phyloP scores from a whole-genome alignment of 2,797 vertebrate genomes.

The Mus caroli region DNA sequence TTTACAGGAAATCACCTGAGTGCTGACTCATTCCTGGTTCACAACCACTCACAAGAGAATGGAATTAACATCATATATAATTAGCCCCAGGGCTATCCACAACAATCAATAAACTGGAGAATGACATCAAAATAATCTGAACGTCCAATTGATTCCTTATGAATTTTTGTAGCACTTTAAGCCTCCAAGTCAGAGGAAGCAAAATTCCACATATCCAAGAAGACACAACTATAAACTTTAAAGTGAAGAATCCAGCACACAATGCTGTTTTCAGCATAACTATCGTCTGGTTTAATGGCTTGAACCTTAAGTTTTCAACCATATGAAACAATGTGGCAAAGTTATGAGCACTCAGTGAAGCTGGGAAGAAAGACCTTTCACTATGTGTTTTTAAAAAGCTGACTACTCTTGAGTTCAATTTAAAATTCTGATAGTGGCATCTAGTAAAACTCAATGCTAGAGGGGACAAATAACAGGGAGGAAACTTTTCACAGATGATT shows the following conservation, averaged over 20 bases:
- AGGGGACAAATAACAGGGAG: not conserved
- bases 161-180: slow-evolving; percentile 54
- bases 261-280: slow-evolving; percentile 15
- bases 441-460: slow-evolving; percentile 51
- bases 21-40: too few relatives aligned
- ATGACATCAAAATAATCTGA: slow-evolving; percentile 36
- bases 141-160: slow-evolving; percentile 32
- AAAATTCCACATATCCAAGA: slow-evolving; percentile 49
- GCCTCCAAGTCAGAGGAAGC: slow-evolving; percentile 17
- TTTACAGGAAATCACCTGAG: too few relatives aligned
- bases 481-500: not conserved
- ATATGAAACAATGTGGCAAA: slow-evolving; percentile 42
- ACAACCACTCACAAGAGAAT: too few relatives aligned
- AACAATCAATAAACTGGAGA: slow-evolving; percentile 7
- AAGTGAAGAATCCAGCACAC: slow-evolving; percentile 45
- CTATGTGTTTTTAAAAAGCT: slow-evolving; percentile 4
- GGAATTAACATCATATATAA: too few relatives aligned
- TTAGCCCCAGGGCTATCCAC: too few relatives aligned
- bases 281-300: slow-evolving; percentile 7
- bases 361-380: slow-evolving; percentile 46
- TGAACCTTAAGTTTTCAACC: slow-evolving; percentile 40
- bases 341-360: slow-evolving; percentile 15
- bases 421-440: slow-evolving; percentile 56
- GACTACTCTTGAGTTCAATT: slow-evolving; percentile 35
- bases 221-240: not conserved